These are phyloP conservation scores for Selenia dentaria DNA, from an alignment of 2,888 invertebrate species.

Conservation along the genomic window DNA sequence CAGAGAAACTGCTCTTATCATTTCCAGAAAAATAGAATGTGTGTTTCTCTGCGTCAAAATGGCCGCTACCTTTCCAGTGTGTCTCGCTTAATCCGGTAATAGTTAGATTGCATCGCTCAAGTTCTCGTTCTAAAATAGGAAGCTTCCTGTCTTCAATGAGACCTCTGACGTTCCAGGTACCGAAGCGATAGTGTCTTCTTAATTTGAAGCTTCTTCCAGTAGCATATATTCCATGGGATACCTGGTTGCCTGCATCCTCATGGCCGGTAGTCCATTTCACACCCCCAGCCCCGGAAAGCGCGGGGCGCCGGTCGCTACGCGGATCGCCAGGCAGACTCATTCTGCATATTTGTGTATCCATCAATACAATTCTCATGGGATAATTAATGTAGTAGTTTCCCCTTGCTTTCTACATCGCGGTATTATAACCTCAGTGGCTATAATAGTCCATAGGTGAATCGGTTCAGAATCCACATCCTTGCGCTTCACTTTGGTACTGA, in stretches of 20 bases:
- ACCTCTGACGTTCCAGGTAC: neutral
- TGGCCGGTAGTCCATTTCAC: conserved; percentile 22
- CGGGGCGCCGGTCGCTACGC: conserved; percentile 8
- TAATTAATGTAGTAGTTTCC: conserved; percentile 16
- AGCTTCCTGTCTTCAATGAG: neutral
- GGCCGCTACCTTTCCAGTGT: conserved; percentile 23
- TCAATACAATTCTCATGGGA: neutral
- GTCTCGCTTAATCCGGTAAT: conserved; percentile 16
- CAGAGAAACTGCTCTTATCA: conserved; percentile 1
- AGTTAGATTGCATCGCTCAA: neutral
- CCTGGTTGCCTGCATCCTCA: conserved; percentile 13
- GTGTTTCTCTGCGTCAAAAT: conserved; percentile 13
- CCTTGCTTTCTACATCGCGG: conserved; percentile 20
- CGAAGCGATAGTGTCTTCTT: too few relatives aligned
- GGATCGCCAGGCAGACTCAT: neutral
- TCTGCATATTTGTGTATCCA: neutral
- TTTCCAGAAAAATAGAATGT: conserved; percentile 18
- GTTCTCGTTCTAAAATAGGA: neutral
- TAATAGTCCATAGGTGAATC: too few relatives aligned
- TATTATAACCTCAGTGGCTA: too few relatives aligned
- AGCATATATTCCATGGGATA: conserved; percentile 2
- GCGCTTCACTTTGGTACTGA: too few relatives aligned
- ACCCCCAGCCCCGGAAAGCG: conserved; percentile 8
- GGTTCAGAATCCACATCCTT: too few relatives aligned
- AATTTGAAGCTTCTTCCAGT: conserved; percentile 1